Evolutionary conservation across 2,113 vertebrate species (phyloP), one percentile per base, ranked within the genome.

Genomic region (Neomonachus schauinslandi): DNA sequence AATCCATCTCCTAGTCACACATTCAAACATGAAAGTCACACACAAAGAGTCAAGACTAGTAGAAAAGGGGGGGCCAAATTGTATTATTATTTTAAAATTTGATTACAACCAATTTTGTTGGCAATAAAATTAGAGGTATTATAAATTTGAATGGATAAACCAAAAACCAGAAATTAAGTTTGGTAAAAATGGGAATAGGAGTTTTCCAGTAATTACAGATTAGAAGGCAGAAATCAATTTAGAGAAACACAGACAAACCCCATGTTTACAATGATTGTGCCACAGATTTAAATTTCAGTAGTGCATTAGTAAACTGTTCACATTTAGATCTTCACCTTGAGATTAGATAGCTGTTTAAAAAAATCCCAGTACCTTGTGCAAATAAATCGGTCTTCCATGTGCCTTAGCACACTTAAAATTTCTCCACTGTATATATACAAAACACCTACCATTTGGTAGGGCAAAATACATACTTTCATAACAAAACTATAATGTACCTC

Each of bases 401-500:
- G 98, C 98, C 97, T 98, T 97, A 98, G 96, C 96, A 98, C 97
- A 98, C 93, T 97, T 98, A 97, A 98, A 99, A 98, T 96, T 98
- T 95, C 98, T 98, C 98, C 98, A 97, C 96, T 99, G 98, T 98
- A 98, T 99, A 95, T 98, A 98, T 98, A 98, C 98, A 99, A 98
- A 99, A 99, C 98, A 98, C 98, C 98, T 99, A 98, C 98, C 99
- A 72, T 93, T 97, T 97, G 98, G 99, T 98, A 99, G 99, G 98
- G 98, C 98, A 99, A 99, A 99, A 99, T 99, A 99, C 98, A 99
- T 99, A 99, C 98, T 99, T 99, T 99, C 99, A 99, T 99, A 99
- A 99, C 99, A 99, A 99, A 99, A 99, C 99, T 99, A 99, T 99
- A 99, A 99, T 99, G 99, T 99, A 99, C 99, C 98, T 99, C 99